phyloP scores from a whole-genome alignment of 2,888 invertebrate genomes.

The Cheiracanthium punctorium region DNA sequence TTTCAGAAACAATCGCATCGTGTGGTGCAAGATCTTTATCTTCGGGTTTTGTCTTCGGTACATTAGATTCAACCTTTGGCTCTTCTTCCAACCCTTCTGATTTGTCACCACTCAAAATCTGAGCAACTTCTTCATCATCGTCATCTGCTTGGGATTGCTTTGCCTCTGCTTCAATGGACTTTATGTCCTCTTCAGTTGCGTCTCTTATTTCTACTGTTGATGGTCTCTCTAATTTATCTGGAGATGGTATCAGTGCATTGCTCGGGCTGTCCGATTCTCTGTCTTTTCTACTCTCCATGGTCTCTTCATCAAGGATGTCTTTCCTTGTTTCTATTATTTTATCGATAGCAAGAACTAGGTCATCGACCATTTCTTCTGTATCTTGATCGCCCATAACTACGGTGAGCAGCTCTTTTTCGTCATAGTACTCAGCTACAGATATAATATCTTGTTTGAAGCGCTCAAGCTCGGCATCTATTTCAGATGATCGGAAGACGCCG shows the following conservation, averaged over 20 bases:
- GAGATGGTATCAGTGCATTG: slow-evolving; percentile 31
- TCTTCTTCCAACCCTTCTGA: not conserved
- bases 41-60: not conserved
- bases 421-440: slow-evolving; percentile 63
- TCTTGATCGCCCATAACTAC: slow-evolving; percentile 67
- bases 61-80: not conserved
- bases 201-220: slow-evolving; percentile 57
- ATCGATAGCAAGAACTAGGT: slow-evolving; percentile 55
- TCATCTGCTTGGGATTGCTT: not conserved
- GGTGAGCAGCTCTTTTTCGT: slow-evolving; percentile 57
- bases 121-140: not conserved
- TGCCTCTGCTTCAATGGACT: slow-evolving; percentile 36
- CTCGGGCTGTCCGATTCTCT: not conserved
- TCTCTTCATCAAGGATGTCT: slow-evolving; percentile 18
- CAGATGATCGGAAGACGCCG: slow-evolving; percentile 21
- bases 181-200: slow-evolving; percentile 54
- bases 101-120: not conserved
- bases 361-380: slow-evolving; percentile 55
- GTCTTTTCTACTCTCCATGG: not conserved
- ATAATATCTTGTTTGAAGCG: slow-evolving; percentile 62
- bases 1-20: not conserved
- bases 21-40: not conserved
- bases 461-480: slow-evolving; percentile 52
- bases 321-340: slow-evolving; percentile 54
- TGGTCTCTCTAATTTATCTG: slow-evolving; percentile 24